phyloP scores from a whole-genome alignment of 2,113 vertebrate genomes.

The Thalassarche chlororhynchos region DNA sequence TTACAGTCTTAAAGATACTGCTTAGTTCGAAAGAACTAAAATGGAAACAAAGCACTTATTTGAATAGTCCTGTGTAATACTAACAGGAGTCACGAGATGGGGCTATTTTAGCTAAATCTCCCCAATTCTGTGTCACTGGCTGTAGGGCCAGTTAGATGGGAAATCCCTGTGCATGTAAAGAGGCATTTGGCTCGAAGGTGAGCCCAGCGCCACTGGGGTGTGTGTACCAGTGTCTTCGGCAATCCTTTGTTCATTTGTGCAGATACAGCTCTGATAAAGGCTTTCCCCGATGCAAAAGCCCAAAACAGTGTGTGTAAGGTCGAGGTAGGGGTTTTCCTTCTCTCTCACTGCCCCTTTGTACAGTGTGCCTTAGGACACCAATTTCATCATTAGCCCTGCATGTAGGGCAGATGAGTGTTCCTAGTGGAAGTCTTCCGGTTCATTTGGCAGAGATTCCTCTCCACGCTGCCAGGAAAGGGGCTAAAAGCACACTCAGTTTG shows the following conservation, averaged over 20 bases:
- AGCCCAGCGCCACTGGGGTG: not conserved
- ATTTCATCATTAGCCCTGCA: too few species aligned
- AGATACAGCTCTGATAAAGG: not conserved
- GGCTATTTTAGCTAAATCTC: not conserved
- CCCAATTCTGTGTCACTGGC: fast-evolving
- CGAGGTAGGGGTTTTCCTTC: fast-evolving
- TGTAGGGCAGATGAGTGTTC: not conserved
- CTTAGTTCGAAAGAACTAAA: not conserved
- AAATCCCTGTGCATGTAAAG: fast-evolving
- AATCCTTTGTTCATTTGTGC: fast-evolving
- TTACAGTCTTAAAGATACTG: not conserved
- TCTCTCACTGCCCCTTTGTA: not conserved
- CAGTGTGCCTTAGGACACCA: fast-evolving
- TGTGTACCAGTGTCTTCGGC: fast-evolving
- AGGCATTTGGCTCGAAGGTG: fast-evolving
- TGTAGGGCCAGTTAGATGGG: fast-evolving
- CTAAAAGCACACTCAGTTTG: not conserved
- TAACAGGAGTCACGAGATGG: not conserved
- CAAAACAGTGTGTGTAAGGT: fast-evolving
- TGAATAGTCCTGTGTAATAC: not conserved
- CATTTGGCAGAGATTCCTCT: not conserved
- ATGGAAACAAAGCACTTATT: fast-evolving
- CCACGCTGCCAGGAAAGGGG: not conserved
- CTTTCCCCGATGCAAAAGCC: not conserved
- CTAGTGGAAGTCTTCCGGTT: not conserved